Evolutionary conservation across 2,113 vertebrate species (phyloP), one percentile per base, ranked within the genome.

Genomic region (Ascaphus truei): DNA sequence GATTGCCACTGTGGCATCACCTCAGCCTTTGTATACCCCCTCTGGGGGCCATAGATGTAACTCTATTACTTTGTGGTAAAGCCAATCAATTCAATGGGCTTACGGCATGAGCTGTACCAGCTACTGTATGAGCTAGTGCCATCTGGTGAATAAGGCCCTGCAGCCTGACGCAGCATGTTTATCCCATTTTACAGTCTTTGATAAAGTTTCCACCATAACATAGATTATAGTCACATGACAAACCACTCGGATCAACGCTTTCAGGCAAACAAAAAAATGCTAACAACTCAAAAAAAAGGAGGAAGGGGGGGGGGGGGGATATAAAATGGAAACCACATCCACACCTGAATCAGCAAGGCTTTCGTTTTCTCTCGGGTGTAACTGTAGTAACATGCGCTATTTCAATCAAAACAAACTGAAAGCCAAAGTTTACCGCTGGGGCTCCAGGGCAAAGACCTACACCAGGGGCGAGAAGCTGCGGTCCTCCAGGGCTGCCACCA

Each of bases 301-400:
- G 15, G 15, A 52, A 51, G 9, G 25, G n/a, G n/a, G 59, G 13
- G 20, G 43, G 27, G 25, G 45, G 41, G 43, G 20, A 57, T 39
- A 31, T 30, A 90, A 81, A 89, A 72, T 47, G 89, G 89, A 87
- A 78, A 88, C 89, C 87, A 92, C 88, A 88, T 92, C 89, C 89
- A 92, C 90, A 80, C 90, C 87, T n/a, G n/a, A n/a, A 88, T 87
- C 45, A 83, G 89, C 91, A 90, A 92, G 88, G 88, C 89, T 71
- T 69, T 61, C 30, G 25, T 61, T 60, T 34, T 77, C 69, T 80
- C 45, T 83, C 76, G 59, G 69, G 66, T 75, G 73, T 1, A 74
- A 72, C 78, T 58, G 41, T 75, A 71, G 58, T 52, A 76, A 76
- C 81, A 83, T 82, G 77, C 81, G 74, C 12, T 69, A 80, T 77